Conservation (phyloP, 2,797 vertebrate species). For the Adelosebastes latens region DNA sequence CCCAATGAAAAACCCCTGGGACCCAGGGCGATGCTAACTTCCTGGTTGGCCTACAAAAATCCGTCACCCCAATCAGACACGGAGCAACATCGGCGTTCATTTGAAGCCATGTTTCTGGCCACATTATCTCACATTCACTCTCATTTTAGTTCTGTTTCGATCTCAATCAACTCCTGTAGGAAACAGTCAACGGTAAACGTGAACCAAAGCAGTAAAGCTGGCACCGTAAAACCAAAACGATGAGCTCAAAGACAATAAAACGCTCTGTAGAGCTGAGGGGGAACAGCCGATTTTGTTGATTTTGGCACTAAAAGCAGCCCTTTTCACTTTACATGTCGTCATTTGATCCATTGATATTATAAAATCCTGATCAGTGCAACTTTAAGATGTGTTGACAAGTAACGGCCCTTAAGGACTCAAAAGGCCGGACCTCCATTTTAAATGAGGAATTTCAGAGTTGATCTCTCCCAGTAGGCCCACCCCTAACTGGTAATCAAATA, state of each 20-base stretch:
- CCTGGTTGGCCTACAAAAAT: no score
- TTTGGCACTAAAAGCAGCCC: background rate
- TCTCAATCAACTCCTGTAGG: background rate
- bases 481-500: slow-evolving; percentile 18
- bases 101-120: no score
- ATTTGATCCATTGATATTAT: background rate
- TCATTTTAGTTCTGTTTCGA: background rate
- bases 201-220: background rate
- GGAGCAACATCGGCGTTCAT: background rate
- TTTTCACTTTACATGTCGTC: background rate
- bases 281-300: background rate
- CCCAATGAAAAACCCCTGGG: background rate
- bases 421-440: background rate
- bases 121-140: background rate
- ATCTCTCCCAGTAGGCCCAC: background rate
- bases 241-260: background rate
- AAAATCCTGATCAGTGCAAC: background rate
- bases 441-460: background rate
- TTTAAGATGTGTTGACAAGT: background rate
- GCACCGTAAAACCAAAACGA: background rate
- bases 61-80: background rate
- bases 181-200: background rate
- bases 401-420: background rate
- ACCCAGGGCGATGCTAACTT: background rate
- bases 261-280: background rate